Percentiles rank a stretch among this genome's conserved stretches.
phyloP scores from a whole-genome alignment of 2,888 invertebrate species.

The Drosophila tripunctata region DNA sequence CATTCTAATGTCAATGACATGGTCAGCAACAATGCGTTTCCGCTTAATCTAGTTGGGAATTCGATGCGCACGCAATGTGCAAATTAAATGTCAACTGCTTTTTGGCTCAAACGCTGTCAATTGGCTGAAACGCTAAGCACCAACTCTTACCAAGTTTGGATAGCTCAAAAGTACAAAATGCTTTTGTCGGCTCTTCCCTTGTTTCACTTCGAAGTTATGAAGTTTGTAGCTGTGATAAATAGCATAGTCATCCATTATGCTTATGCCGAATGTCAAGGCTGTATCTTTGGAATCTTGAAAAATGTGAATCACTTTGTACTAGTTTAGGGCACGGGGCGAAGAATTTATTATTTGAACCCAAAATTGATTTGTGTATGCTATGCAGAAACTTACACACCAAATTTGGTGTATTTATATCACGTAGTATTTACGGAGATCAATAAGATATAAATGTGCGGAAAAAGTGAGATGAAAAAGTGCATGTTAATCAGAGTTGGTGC shows the following conservation, averaged over 20 bases:
- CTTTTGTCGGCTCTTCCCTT: background rate
- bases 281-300: background rate
- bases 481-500: too few species aligned
- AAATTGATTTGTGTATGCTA: background rate
- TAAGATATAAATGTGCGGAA: background rate
- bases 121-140: background rate
- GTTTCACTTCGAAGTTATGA: background rate
- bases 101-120: background rate
- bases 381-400: background rate
- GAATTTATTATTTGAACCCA: background rate
- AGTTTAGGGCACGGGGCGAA: background rate
- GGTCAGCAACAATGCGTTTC: background rate
- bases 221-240: conserved; percentile 2
- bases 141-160: background rate
- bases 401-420: background rate
- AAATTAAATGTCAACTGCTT: conserved; percentile 9
- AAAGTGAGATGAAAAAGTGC: too few species aligned
- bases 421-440: background rate
- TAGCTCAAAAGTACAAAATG: background rate
- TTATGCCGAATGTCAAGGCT: background rate
- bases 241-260: background rate
- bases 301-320: background rate
- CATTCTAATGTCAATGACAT: too few species aligned
- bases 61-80: conserved; percentile 3
- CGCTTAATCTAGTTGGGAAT: background rate